Conservation (phyloP, 2,797 vertebrate genomes). For the Myotis pilosus region DNA sequence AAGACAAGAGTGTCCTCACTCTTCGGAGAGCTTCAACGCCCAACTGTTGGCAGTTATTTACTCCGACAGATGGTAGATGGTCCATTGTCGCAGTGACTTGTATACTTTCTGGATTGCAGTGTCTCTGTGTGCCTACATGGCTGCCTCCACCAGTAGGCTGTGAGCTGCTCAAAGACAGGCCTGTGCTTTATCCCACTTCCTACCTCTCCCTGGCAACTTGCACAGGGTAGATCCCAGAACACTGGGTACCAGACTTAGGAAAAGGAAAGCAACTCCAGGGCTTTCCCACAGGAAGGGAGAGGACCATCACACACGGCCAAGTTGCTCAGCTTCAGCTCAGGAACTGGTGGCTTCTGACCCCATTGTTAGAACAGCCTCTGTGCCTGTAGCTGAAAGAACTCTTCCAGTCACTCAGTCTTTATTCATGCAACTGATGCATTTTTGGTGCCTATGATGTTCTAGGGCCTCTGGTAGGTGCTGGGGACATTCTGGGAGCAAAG, state of each 20-base stretch:
- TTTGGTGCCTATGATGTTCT: background rate
- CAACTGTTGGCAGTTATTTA: conserved; percentile 67
- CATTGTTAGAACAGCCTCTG: background rate
- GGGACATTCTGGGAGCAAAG: background rate
- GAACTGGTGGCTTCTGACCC: background rate
- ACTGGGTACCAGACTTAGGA: too few relatives aligned
- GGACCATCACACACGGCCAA: fast-evolving
- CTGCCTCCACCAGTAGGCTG: background rate
- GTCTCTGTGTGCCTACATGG: background rate
- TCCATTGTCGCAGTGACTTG: conserved; percentile 39
- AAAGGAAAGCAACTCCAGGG: background rate
- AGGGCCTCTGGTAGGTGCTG: background rate
- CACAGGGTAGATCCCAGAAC: background rate
- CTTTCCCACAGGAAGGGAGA: background rate
- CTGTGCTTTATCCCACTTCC: background rate
- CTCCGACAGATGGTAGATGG: conserved; percentile 70
- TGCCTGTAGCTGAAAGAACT: background rate
- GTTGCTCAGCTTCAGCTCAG: background rate
- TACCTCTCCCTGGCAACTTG: background rate
- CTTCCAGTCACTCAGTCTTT: background rate
- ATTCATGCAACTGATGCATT: background rate
- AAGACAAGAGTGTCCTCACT: conserved; percentile 37
- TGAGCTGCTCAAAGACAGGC: background rate
- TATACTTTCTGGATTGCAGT: background rate
- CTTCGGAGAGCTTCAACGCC: conserved; percentile 42